Evolutionary conservation across 2,797 vertebrate genomes (phyloP), one percentile per base, ranked within the genome.

Genomic region (Etheostoma perlongum): DNA sequence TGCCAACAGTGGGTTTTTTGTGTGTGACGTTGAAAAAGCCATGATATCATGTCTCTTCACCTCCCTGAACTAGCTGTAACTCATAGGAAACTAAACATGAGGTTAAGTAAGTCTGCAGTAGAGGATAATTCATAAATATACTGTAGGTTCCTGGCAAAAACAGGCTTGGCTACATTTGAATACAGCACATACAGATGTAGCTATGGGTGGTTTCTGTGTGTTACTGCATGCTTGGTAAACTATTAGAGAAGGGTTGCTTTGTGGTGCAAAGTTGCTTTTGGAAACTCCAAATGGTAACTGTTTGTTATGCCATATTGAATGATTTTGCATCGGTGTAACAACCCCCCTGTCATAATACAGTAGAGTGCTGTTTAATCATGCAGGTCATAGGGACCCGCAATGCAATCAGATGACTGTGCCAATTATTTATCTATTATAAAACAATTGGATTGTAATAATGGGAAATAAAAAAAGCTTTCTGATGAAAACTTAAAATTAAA

Each of bases 41-140:
- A 78, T 83, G 82, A 87, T 83, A 79, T 89, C 75, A 87, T 53
- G 48, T 88, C 79, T 87, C 53, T 72, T n/a, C 58, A 36, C n/a
- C 13, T 82, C 57, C 59, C 63, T 67, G 59, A 72, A 42, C n/a
- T 40, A 46, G 51, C 49, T 72, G 51, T 53, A 69, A 47, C 60
- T 72, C 60, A 61, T 2, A 36, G 21, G 40, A 53, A 72, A 36
- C 51, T 54, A 19, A 68, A 63, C 33, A 9, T 40, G 33, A 73
- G 62, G 40, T 75, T 23, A 62, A 60, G 40, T 30, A 19, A 65
- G 52, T 51, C 40, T 46, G 49, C 30, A 30, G 46, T 9, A 2
- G 4, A 33, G 54, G 13, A 3, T 5, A 1, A 14, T 21, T 48
- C 40, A 58, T 42, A 8, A 59, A 60, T 62, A 47, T 49, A 27